Percentiles rank a stretch among this genome's conserved stretches.
Evolutionary conservation across 1,140 invertebrate genomes (phyloP).

Genomic region (Drosophila subpulchrella): DNA sequence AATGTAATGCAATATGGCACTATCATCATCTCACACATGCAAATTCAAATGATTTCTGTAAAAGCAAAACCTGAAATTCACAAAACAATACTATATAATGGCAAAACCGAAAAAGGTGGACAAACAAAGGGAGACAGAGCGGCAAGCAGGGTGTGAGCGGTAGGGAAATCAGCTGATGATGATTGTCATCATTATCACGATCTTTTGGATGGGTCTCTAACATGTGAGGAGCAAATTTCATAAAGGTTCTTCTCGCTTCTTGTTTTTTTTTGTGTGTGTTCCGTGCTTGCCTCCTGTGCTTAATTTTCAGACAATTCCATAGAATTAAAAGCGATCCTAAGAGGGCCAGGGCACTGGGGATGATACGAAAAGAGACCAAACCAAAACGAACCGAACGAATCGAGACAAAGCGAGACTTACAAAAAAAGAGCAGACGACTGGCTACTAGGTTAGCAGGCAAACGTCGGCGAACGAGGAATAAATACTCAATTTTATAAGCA

Average conservation of each 20-base stretch:
- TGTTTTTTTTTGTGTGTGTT: slow-evolving; percentile 7
- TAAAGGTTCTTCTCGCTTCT: slow-evolving; percentile 15
- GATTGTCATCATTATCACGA: slow-evolving; percentile 44
- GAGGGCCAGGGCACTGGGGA: slow-evolving; percentile 48
- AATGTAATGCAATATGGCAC: slow-evolving; percentile 69
- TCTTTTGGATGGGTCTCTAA: slow-evolving; percentile 54
- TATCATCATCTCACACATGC: slow-evolving; percentile 44
- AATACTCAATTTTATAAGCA: slow-evolving; percentile 47
- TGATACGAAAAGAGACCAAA: slow-evolving; percentile 54
- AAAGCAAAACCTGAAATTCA: slow-evolving; percentile 54
- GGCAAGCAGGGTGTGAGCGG: slow-evolving; percentile 8
- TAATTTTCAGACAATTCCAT: slow-evolving; percentile 77
- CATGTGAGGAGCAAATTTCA: slow-evolving; percentile 73
- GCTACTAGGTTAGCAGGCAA: slow-evolving; percentile 81
- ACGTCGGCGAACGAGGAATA: slow-evolving; percentile 58
- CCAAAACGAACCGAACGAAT: slow-evolving; percentile 7
- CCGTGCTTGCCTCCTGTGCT: slow-evolving; percentile 41
- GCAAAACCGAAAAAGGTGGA: slow-evolving; percentile 56
- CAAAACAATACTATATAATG: slow-evolving; percentile 28
- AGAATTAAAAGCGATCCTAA: slow-evolving; percentile 78
- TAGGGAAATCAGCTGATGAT: slow-evolving; percentile 65
- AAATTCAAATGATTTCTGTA: slow-evolving; percentile 59
- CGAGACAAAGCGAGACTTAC: slow-evolving; percentile 67
- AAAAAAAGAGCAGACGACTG: slow-evolving; percentile 51
- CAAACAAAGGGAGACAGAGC: slow-evolving; percentile 34